A percentile compares a stretch with the other conserved stretches of the same genome.
These are phyloP conservation scores for Eumacrocentrus americanus DNA, from an alignment of 2,888 invertebrate genomes.

Conservation along the genomic window DNA sequence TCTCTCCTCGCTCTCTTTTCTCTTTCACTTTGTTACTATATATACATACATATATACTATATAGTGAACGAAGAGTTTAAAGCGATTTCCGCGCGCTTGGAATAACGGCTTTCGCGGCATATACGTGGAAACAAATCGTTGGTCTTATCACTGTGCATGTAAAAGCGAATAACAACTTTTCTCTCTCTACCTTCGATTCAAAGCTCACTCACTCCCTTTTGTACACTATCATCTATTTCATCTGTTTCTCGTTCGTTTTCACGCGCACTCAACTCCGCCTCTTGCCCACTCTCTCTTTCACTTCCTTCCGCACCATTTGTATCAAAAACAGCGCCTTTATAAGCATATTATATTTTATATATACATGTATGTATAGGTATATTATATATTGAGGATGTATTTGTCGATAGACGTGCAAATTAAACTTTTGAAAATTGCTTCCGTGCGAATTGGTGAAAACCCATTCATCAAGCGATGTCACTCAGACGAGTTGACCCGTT, in stretches of 20 bases:
- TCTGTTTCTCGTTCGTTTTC: constrained; percentile 25
- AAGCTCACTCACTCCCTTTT: constrained; percentile 26
- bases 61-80: constrained; percentile 12
- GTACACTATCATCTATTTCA: constrained; percentile 32
- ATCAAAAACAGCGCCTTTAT: constrained; percentile 9
- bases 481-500: too few species aligned
- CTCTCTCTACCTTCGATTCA: constrained; percentile 42
- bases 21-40: background rate
- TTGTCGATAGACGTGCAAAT: constrained; percentile 51
- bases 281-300: too few species aligned
- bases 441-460: background rate
- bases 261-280: constrained; percentile 30
- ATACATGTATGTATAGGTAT: constrained; percentile 10
- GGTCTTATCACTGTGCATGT: constrained; percentile 55
- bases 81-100: constrained; percentile 9
- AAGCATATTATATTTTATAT: constrained; percentile 22
- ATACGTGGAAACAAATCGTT: constrained; percentile 55
- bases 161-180: constrained; percentile 59
- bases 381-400: constrained; percentile 17
- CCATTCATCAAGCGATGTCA: too few species aligned
- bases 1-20: too few species aligned
- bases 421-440: constrained; percentile 42
- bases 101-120: background rate
- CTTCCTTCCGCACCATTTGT: too few species aligned
- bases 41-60: too few species aligned